These are phyloP conservation scores for Mellilla xanthometata DNA, from an alignment of 2,888 invertebrate genomes.

Conservation along the genomic window DNA sequence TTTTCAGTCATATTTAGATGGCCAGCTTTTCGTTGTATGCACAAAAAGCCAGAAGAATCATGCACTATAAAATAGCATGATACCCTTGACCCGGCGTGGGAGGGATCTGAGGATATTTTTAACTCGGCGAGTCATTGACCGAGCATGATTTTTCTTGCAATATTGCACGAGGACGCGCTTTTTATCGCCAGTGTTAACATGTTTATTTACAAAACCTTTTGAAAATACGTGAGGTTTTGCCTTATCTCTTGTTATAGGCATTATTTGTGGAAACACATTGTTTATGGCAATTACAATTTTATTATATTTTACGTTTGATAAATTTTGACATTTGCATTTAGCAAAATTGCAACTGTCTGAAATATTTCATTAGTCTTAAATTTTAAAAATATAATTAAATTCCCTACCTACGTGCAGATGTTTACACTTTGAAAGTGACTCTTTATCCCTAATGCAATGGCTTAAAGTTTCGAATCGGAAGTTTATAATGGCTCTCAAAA, in stretches of 20 bases:
- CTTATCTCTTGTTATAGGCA: no score
- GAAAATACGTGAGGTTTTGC: not conserved
- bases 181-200: slow-evolving; percentile 32
- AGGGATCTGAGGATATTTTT: slow-evolving; percentile 62
- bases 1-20: slow-evolving; percentile 1
- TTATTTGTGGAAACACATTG: no score
- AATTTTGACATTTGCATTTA: no score
- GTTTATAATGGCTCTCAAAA: slow-evolving; percentile 13
- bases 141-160: slow-evolving; percentile 43
- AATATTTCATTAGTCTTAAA: no score
- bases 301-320: no score
- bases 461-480: slow-evolving; percentile 2
- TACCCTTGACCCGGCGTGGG: slow-evolving; percentile 67
- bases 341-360: no score
- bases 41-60: slow-evolving; percentile 27
- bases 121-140: slow-evolving; percentile 62
- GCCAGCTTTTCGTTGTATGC: not conserved
- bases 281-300: no score
- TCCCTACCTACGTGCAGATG: slow-evolving; percentile 1
- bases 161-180: slow-evolving; percentile 38
- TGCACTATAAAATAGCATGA: slow-evolving; percentile 40
- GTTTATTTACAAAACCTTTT: slow-evolving; percentile 12
- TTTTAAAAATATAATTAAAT: slow-evolving; percentile 2
- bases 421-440: slow-evolving; percentile 1
- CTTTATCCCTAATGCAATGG: slow-evolving; percentile 3